Evolutionary conservation across 2,888 invertebrate genomes (phyloP), one percentile per base, ranked within the genome.

Genomic region (Erebia ligea): DNA sequence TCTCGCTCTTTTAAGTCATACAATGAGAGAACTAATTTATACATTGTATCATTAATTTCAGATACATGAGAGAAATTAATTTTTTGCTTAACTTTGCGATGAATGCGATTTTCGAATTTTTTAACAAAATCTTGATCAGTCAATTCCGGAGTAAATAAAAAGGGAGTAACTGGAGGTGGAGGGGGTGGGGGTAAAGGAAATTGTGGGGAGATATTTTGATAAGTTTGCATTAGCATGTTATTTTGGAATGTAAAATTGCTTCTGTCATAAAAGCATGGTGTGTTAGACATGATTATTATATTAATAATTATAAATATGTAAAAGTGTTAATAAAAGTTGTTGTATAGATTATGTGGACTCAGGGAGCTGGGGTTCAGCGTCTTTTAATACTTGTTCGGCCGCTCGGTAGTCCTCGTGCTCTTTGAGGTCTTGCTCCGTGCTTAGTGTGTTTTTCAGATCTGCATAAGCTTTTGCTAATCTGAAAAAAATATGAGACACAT

Each of bases 341-440:
- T 62, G 62, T 48, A 62, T 5, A 62, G 70, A 68, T 75, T 78
- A 82, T 80, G 82, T 78, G 58, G 86, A 78, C 67, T 92, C 89
- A 0, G 94, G 92, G 64, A 95, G 86, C 79, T 95, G 94, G n/a
- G 84, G 79, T 79, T 95, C 95, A 1, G 96, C 95, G 72, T 96
- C 97, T 78, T 95, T 94, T 4, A 98, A 85, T 15, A 96, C 91
- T 85, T 95, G 94, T 73, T 94, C 82, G 0, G 98, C 98, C 10
- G 95, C 90, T 42, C 87, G 83, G 80, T 96, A 98, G 72, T 96
- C 96, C 81, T 95, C 96, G 19, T 94, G 87, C 75, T 96, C 96
- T 82, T 95, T 95, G n/a, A 98, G 94, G 82, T 98, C 98, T 82
- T 94, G 91, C 84, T 98, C 98, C 1, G 95, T 95, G 71, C 96